Evolutionary conservation across 2,888 invertebrate genomes (phyloP), one percentile per base, ranked within the genome.

Genomic region (Melanotus villosus): DNA sequence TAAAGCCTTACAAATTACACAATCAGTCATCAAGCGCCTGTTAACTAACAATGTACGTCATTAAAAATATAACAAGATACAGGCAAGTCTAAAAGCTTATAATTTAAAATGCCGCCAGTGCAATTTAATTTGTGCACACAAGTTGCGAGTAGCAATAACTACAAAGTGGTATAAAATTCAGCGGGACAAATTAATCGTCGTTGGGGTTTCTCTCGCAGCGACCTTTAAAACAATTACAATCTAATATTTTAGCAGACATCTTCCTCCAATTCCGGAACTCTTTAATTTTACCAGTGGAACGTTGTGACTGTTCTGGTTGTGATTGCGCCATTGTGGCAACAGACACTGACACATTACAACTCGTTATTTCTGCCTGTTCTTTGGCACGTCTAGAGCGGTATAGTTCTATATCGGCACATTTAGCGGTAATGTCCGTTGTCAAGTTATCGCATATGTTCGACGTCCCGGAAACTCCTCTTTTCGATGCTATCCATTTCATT

Each of bases 401-500:
- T 43, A 54, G 60, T 52, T 59, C 57, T 68, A 50, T 63, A 60
- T 65, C 64, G 52, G 58, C 65, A 62, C 70, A 65, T 65, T 65
- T 70, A 70, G 57, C 47, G 43, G 65, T 62, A 70, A 65, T 60
- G 64, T 70, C 56, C 57, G 58, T 65, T 70, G 70, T 65, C 70
- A 64, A 65, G 70, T 65, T 70, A 65, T 70, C 70, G 56, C 70
- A 65, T 65, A 65, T 65, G 65, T 60, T 65, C 60, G 60, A 54
- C 62, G 65, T 56, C 34, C 32, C 47, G 38, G 43, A 58, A 45
- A 23, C 19, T 60, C 52, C 50, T 63, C 63, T 43, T 65, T 43
- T 45, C 54, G 43, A 32, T 60, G 59, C 30, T 50, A 62, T 65
- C 65, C 30, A 60, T 70, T 70, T 62, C 65, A 59, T 47, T 62